These are phyloP conservation scores for Cistogaster globosa DNA, from an alignment of 2,888 invertebrate species.

Conservation along the genomic window DNA sequence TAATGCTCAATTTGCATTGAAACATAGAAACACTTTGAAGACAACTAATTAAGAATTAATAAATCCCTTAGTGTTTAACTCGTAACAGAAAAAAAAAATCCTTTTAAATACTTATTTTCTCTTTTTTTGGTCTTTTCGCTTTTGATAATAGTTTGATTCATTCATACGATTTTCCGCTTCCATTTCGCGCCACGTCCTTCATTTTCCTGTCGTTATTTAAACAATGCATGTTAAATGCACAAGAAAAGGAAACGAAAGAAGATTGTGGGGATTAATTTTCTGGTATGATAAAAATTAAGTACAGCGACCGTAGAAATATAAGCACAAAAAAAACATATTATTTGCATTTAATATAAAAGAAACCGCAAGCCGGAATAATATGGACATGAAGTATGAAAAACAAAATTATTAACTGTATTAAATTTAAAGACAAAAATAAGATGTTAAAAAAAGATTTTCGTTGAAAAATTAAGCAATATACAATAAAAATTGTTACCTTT, in stretches of 20 bases:
- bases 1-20: background rate
- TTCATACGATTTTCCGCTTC: conserved; percentile 14
- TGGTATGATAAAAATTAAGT: conserved; percentile 60
- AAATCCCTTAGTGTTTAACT: conserved; percentile 20
- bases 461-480: too few relatives aligned
- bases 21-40: background rate
- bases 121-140: background rate
- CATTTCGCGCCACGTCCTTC: conserved; percentile 16
- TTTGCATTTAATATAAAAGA: conserved; percentile 72
- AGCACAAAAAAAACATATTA: conserved; percentile 30
- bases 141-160: conserved; percentile 8
- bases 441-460: too few relatives aligned
- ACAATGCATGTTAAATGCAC: conserved; percentile 56
- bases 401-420: conserved; percentile 22
- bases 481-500: too few relatives aligned
- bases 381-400: conserved; percentile 10
- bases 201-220: conserved; percentile 19
- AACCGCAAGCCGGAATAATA: conserved; percentile 47
- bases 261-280: conserved; percentile 62
- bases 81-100: conserved; percentile 11
- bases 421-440: background rate
- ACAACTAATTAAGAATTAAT: conserved; percentile 54
- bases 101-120: conserved; percentile 20
- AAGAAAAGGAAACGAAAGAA: conserved; percentile 55
- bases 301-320: conserved; percentile 40